Conservation (phyloP, 2,888 invertebrate species). For the Oscheius sp. region DNA sequence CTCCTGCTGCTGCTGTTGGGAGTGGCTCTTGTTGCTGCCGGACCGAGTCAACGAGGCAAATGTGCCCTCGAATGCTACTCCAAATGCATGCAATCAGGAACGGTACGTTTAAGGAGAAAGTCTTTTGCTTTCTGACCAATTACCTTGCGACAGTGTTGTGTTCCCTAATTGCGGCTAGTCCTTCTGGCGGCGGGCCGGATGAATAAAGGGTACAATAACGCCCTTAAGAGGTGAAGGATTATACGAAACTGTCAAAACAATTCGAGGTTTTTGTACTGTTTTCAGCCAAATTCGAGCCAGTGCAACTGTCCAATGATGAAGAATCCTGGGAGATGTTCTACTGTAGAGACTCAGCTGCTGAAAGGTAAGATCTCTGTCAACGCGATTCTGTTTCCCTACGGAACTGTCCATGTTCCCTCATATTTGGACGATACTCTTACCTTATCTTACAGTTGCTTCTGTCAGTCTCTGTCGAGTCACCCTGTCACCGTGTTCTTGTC, state of each 20-base stretch:
- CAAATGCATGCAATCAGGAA: conserved; percentile 66
- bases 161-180: conserved; percentile 21
- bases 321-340: conserved; percentile 50
- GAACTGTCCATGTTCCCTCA: no score
- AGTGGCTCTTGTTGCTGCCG: conserved; percentile 17
- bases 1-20: conserved; percentile 17
- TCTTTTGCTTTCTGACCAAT: conserved; percentile 29
- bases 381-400: no score
- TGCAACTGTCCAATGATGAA: conserved; percentile 65
- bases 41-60: conserved; percentile 54
- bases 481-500: no score
- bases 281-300: conserved; percentile 58
- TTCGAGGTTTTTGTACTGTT: not conserved
- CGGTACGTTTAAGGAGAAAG: conserved; percentile 48
- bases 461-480: no score
- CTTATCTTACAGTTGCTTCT: no score
- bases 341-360: conserved; percentile 42
- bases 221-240: conserved; percentile 14
- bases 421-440: no score
- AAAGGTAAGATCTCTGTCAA: conserved; percentile 1
- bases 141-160: conserved; percentile 29
- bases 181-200: conserved; percentile 18
- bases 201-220: conserved; percentile 18
- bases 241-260: conserved; percentile 13
- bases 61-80: conserved; percentile 68